These are phyloP conservation scores for Acrocephalus arundinaceus DNA, from an alignment of 2,113 vertebrate genomes.

Conservation along the genomic window DNA sequence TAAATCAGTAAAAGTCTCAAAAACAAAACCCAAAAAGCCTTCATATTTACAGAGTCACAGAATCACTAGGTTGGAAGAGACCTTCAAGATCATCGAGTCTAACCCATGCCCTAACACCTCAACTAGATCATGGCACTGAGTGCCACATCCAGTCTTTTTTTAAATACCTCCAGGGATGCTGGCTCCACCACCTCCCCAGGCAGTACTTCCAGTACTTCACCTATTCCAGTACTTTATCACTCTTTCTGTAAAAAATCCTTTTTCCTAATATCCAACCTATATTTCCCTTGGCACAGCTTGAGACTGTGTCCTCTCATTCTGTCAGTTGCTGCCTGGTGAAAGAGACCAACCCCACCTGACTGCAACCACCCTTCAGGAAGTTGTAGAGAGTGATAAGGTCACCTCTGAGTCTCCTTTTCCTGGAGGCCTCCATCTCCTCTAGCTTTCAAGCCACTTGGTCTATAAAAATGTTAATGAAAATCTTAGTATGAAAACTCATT, in stretches of 20 bases:
- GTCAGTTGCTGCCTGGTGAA: background rate
- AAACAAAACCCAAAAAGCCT: background rate
- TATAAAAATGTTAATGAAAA: conserved; percentile 56
- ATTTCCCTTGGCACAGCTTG: background rate
- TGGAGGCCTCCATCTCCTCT: conserved; percentile 22
- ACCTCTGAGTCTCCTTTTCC: background rate
- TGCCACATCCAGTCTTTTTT: background rate
- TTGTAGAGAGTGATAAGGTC: background rate
- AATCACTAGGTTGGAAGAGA: background rate
- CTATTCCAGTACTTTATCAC: background rate
- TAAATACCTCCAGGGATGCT: background rate
- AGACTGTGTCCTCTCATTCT: background rate
- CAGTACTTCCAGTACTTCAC: no score
- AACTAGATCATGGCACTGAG: background rate
- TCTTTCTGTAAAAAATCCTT: background rate
- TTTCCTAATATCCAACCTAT: no score
- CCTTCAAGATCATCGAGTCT: background rate
- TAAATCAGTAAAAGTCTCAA: conserved; percentile 57
- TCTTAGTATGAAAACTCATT: conserved; percentile 45
- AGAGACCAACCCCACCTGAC: background rate
- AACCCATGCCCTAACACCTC: background rate
- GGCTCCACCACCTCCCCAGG: background rate
- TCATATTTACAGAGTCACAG: conserved; percentile 22
- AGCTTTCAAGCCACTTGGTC: conserved; percentile 30
- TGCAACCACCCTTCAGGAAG: background rate